phyloP scores from a whole-genome alignment of 2,888 invertebrate species.

The Salpingus planirostris region DNA sequence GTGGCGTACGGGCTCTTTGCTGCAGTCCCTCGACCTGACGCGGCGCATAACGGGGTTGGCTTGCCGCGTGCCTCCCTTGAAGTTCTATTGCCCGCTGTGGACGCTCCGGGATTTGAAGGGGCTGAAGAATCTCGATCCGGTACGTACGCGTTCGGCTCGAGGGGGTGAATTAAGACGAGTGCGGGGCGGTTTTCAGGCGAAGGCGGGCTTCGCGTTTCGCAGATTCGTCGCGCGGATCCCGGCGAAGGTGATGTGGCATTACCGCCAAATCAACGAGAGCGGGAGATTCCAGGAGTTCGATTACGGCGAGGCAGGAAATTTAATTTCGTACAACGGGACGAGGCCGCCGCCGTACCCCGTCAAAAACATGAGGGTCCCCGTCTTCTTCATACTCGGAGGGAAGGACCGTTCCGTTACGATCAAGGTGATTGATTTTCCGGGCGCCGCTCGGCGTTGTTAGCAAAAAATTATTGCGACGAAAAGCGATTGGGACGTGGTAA shows the following conservation, averaged over 20 bases:
- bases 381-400: not conserved
- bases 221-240: not conserved
- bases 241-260: not conserved
- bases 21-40: no score
- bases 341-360: not conserved
- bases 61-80: no score
- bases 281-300: not conserved
- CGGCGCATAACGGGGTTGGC: no score
- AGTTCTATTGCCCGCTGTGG: no score
- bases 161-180: not conserved
- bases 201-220: no score
- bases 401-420: not conserved
- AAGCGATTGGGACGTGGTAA: no score
- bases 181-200: no score
- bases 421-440: no score
- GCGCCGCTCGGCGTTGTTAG: not conserved
- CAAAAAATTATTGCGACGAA: not conserved
- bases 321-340: not conserved
- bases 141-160: not conserved
- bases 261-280: not conserved
- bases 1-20: no score
- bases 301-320: not conserved
- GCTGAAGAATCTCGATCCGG: not conserved
- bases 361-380: not conserved
- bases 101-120: not conserved